Evolutionary conservation across 2,888 invertebrate genomes (phyloP), one percentile per base, ranked within the genome.

Genomic region (Aelia acuminata): DNA sequence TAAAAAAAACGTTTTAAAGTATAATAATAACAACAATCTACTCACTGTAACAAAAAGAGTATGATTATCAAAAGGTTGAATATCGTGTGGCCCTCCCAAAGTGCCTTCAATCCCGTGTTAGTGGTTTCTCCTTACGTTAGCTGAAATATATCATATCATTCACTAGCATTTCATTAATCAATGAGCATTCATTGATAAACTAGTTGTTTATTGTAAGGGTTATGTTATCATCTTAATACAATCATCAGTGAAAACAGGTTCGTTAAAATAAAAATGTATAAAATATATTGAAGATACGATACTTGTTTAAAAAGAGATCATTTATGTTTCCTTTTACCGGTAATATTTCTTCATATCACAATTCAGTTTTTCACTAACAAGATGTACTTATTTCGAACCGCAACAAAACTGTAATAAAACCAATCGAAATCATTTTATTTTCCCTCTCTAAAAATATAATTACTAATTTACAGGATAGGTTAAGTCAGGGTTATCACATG

Each of bases 41-140:
- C 80, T 80, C 43, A 80, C 80, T 80, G 80, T n/a, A 80, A 80
- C n/a, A 80, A 80, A n/a, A 10, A 43, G 80, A 43, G 43, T 1
- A n/a, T n/a, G n/a, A 80, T 47, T 1, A 80, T 13, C 80, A 80
- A 80, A 43, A 43, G 80, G n/a, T 47, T 18, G 80, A 43, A 10
- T 43, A 80, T 80, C 13, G 43, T 80, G 80, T 13, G 43, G 22
- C n/a, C 80, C 39, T 39, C 13, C 13, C n/a, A 13, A 43, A 43
- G 80, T 80, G 22, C n/a, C 43, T 39, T 80, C n/a, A 43, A 43
- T 80, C 80, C 80, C 80, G 80, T 80, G 80, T 80, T 80, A 80
- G n/a, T n/a, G 22, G 80, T 7, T 80, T 43, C 39, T 31, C 26
- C 80, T n/a, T n/a, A 80, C 63, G n/a, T 43, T 80, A 43, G 11